phyloP scores from a whole-genome alignment of 2,113 vertebrate genomes.

The Rhinichthys klamathensis region DNA sequence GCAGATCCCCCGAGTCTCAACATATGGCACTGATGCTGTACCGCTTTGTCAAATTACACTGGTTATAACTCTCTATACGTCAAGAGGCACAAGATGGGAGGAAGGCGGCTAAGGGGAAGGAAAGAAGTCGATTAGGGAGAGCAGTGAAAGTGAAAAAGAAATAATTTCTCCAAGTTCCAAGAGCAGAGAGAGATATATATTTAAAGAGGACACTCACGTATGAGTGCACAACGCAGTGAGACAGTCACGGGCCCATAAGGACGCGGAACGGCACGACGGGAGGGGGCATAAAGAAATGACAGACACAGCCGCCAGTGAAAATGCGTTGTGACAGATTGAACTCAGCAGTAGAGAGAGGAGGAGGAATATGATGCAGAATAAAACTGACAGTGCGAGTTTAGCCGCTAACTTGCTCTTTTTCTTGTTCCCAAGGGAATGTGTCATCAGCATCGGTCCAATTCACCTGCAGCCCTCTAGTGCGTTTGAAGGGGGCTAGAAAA shows the following conservation, averaged over 20 bases:
- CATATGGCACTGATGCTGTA: conserved; percentile 24
- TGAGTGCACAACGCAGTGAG: conserved; percentile 24
- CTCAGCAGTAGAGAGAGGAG: not conserved
- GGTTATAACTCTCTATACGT: not conserved
- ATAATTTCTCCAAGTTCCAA: not conserved
- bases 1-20: conserved; percentile 2
- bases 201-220: not conserved
- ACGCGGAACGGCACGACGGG: not conserved
- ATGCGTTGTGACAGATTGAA: conserved; percentile 11
- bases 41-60: not conserved
- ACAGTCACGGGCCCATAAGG: not conserved
- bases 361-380: conserved; percentile 6
- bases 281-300: conserved; percentile 1
- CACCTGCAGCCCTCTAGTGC: not conserved
- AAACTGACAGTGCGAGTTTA: conserved; percentile 6
- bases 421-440: conserved; percentile 6
- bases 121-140: conserved; percentile 20
- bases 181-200: not conserved
- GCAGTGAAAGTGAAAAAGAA: not conserved
- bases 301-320: not conserved
- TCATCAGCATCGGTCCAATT: not conserved
- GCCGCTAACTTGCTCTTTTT: conserved; percentile 28
- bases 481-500: not conserved
- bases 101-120: not conserved
- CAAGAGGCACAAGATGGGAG: not conserved